Percentiles rank a stretch among this genome's conserved stretches.
Conservation (phyloP, 2,888 invertebrate species). For the Myathropa florea region DNA sequence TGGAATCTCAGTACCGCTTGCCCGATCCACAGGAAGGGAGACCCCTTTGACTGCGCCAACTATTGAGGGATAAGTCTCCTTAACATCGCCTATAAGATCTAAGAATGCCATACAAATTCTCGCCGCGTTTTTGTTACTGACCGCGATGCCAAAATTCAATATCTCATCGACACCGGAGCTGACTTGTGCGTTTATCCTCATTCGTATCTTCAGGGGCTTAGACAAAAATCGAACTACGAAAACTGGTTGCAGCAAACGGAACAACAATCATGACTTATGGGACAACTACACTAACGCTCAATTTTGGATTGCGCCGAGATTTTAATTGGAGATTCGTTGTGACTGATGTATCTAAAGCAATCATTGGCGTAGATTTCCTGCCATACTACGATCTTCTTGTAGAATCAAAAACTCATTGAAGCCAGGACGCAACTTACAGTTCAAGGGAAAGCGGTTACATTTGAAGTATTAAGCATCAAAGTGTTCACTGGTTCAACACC, state of each 20-base stretch:
- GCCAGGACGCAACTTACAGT: background rate
- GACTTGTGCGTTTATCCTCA: constrained; percentile 10
- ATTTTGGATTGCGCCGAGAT: constrained; percentile 72
- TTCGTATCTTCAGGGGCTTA: background rate
- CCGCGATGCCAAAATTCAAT: constrained; percentile 12
- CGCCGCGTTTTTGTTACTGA: constrained; percentile 18
- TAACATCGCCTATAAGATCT: no score
- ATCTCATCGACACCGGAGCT: constrained; percentile 29
- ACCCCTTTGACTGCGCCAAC: no score
- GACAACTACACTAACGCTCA: constrained; percentile 51
- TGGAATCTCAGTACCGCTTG: no score
- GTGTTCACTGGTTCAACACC: background rate
- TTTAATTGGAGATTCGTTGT: constrained; percentile 73
- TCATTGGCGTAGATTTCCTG: constrained; percentile 74
- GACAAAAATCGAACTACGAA: constrained; percentile 63
- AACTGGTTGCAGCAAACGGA: constrained; percentile 74
- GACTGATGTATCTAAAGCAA: constrained; percentile 73
- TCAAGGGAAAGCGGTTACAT: background rate
- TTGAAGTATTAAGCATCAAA: background rate
- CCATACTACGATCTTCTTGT: constrained; percentile 7
- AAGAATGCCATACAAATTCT: background rate
- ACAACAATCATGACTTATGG: constrained; percentile 73
- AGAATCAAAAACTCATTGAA: constrained; percentile 8
- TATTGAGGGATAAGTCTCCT: no score
- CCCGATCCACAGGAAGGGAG: no score